Evolutionary conservation across 2,888 invertebrate species (phyloP).

Genomic region (Parapristionchus giblindavisi): DNA sequence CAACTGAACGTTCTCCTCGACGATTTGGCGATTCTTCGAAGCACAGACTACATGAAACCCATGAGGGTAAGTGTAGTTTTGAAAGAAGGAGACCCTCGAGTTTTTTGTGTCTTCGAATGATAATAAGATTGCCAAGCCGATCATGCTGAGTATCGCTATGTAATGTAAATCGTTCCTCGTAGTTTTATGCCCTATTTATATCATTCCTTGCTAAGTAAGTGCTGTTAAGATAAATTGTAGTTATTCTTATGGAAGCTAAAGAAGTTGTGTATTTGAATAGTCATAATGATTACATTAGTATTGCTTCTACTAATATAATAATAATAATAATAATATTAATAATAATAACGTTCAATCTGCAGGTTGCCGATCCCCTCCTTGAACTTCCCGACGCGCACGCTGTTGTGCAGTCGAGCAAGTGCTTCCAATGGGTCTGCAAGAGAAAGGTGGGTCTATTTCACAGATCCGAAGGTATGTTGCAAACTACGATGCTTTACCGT

Average conservation of each 20-base stretch:
- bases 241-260: too few species aligned
- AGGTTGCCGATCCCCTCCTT: constrained; percentile 30
- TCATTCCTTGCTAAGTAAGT: too few species aligned
- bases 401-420: constrained; percentile 45
- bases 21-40: constrained; percentile 52
- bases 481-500: too few species aligned
- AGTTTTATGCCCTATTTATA: too few species aligned
- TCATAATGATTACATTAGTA: not conserved
- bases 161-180: too few species aligned
- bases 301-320: not conserved
- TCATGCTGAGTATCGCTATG: too few species aligned
- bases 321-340: not conserved
- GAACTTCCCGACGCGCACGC: constrained; percentile 38
- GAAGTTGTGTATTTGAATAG: not conserved
- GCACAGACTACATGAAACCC: constrained; percentile 54
- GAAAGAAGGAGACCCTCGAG: too few species aligned
- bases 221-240: too few species aligned
- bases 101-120: too few species aligned
- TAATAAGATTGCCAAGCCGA: too few species aligned
- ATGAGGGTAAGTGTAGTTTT: constrained; percentile 38
- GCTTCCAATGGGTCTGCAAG: constrained; percentile 60
- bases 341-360: not conserved
- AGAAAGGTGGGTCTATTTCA: constrained; percentile 48
- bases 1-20: constrained; percentile 65
- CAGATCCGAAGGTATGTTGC: too few species aligned